Conservation (phyloP, 2,797 vertebrate genomes). For the Sebastes goodei region DNA sequence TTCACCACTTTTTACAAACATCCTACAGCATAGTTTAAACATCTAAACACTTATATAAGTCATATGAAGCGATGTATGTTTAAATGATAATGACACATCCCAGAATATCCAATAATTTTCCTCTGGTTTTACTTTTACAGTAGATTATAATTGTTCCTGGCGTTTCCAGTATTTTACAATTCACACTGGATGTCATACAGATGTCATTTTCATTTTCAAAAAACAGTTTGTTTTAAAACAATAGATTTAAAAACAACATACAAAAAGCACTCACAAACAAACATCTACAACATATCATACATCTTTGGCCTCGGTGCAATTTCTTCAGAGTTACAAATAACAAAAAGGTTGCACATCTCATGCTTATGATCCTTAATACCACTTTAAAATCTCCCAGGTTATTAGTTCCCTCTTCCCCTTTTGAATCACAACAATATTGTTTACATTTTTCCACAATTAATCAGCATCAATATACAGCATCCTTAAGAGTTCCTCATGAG, state of each 20-base stretch:
- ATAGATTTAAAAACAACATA: neutral
- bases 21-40: slow-evolving; percentile 14
- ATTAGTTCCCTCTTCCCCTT: neutral
- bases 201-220: neutral
- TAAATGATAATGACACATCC: neutral
- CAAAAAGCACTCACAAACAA: slow-evolving; percentile 10
- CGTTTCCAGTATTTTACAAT: neutral
- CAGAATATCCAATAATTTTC: neutral
- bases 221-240: neutral
- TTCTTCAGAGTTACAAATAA: neutral
- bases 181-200: neutral
- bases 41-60: slow-evolving; percentile 16
- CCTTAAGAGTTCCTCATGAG: neutral
- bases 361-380: neutral
- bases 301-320: neutral
- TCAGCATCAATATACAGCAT: neutral
- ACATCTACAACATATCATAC: neutral
- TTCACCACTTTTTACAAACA: slow-evolving; percentile 33
- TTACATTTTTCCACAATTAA: neutral
- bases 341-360: neutral
- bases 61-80: neutral
- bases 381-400: neutral
- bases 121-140: neutral
- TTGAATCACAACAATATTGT: neutral
- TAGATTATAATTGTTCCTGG: neutral